Base-by-base conservation (phyloP, 1,140 invertebrate species). In the Dendroctonus valens region DNA sequence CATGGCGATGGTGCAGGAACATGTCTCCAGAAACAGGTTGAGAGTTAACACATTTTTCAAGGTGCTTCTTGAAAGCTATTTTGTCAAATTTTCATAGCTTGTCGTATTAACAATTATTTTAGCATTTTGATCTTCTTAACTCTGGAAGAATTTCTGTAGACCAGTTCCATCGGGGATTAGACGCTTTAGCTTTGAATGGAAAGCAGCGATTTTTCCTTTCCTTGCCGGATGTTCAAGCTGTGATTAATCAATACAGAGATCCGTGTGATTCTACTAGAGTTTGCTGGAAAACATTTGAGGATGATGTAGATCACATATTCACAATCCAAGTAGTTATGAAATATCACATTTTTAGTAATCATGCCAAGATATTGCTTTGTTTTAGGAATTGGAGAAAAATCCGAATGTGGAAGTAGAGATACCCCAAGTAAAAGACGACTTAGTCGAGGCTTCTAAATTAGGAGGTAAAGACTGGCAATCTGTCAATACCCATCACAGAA, bases 261-360 rank as follows among this genome's bases (percentile, higher is more conserved):
- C 86, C 86, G 9, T 82, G 84, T 51, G 87, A 90, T 74, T 76
- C 77, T 0, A 79, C 82, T 26, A 79, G 84, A 42, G 79, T 89
- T 12, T 86, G 83, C 65, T 90, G 88, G 87, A 81, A 83, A 42
- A 85, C 82, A n/a, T 90, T 90, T 72, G 84, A 85, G 67, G 85
- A 89, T 69, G 88, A 90, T 72, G 84, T 89, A 48, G 85, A 90
- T 59, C 71, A 75, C 86, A 87, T 89, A 5, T 89, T 89, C 66
- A 87, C 86, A 0, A 80, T 84, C 6, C 87, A 87, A 65, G 76
- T 77, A 70, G 15, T 58, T 46, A 46, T 46, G 12, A 11, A 26
- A 26, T 26, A 26, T 26, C 26, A 26, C 26, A 3, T 26, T 26
- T 26, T 26, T 26, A 26, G 26, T 26, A 15, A 38, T 63, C 46